Percentiles rank a stretch among this genome's conserved stretches.
Conservation (phyloP, 2,797 vertebrate genomes). For the Tokudaia tokunoshimensis region DNA sequence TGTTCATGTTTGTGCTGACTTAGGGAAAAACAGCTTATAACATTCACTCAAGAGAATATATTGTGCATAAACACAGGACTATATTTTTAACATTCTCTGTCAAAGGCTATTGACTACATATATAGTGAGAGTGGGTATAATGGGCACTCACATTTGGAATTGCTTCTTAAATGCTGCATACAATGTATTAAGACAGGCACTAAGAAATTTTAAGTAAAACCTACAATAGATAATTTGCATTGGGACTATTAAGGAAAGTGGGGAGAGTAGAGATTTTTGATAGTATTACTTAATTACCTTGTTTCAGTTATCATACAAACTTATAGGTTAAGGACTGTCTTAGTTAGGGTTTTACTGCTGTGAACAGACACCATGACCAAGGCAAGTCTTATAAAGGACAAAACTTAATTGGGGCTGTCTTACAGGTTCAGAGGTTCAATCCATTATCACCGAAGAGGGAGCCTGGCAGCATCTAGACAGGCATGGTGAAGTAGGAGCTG, state of each 20-base stretch:
- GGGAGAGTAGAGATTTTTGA: neutral
- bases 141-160: neutral
- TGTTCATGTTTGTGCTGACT: slow-evolving; percentile 44
- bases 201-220: neutral
- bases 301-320: neutral
- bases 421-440: neutral
- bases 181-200: neutral
- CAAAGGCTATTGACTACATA: neutral
- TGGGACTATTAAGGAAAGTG: neutral
- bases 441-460: neutral
- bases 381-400: neutral
- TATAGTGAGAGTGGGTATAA: neutral
- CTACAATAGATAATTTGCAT: neutral
- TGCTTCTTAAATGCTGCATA: neutral
- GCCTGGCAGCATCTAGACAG: neutral
- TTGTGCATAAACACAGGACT: neutral
- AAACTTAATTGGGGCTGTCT: neutral
- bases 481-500: neutral
- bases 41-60: slow-evolving; percentile 3
- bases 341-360: neutral
- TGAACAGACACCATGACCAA: neutral
- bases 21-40: neutral
- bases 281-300: neutral
- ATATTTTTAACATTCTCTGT: slow-evolving; percentile 14
- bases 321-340: neutral